These are phyloP conservation scores for Xenentodon cancila DNA, from an alignment of 2,797 vertebrate species.

Conservation along the genomic window DNA sequence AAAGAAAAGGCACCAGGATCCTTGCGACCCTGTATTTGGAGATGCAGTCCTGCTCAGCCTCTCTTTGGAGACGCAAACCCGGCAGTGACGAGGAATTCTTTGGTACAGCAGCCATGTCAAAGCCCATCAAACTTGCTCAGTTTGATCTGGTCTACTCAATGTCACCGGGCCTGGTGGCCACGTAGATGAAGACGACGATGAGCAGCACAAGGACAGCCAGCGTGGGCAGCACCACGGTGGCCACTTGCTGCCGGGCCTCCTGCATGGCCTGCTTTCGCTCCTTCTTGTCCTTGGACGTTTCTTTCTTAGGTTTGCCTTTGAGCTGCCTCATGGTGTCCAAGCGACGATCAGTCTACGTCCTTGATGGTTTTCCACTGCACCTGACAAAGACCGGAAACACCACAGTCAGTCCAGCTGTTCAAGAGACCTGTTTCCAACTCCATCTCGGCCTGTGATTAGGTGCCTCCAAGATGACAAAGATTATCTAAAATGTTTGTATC, in stretches of 20 bases:
- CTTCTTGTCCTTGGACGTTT: conserved; percentile 96
- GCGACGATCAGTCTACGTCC: background rate
- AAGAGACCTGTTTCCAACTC: too few relatives aligned
- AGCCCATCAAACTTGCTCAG: conserved; percentile 16
- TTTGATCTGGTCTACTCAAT: conserved; percentile 78
- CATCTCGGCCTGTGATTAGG: too few relatives aligned
- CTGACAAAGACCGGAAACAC: too few relatives aligned
- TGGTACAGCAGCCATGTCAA: conserved; percentile 40
- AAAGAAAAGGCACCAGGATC: conserved; percentile 79
- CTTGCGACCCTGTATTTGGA: conserved; percentile 45
- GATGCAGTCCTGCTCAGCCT: conserved; percentile 4
- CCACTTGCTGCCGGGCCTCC: conserved; percentile 93
- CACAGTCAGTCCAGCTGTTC: too few relatives aligned
- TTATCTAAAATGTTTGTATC: too few relatives aligned
- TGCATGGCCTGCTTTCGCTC: conserved; percentile 98
- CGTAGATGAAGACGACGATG: conserved; percentile 94
- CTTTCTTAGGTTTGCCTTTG: conserved; percentile 97
- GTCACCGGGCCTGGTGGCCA: conserved; percentile 90
- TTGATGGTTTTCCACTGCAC: too few relatives aligned
- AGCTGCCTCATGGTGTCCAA: conserved; percentile 91
- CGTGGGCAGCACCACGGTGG: conserved; percentile 93
- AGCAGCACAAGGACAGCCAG: conserved; percentile 89
- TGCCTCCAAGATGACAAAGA: too few relatives aligned
- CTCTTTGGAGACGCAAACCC: too few relatives aligned
- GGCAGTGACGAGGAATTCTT: conserved; percentile 23